Conservation (phyloP, 1,140 invertebrate species). For the Bombus sylvicola region DNA sequence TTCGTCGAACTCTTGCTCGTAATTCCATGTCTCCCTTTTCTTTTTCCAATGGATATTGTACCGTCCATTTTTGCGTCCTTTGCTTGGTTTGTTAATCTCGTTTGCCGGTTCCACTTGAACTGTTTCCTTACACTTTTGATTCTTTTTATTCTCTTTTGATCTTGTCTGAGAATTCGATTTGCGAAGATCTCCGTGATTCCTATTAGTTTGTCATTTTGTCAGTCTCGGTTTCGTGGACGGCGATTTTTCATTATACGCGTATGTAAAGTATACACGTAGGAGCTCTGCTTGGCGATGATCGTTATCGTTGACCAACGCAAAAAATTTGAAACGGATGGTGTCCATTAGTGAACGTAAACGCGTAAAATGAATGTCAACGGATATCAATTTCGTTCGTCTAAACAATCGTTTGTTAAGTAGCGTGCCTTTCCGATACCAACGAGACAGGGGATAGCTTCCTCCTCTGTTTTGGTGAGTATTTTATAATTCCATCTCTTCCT, state of each 20-base stretch:
- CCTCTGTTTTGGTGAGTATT: conserved; percentile 30
- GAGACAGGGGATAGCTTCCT: not conserved
- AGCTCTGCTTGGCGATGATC: not conserved
- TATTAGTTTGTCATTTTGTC: not conserved
- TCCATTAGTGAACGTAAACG: not conserved
- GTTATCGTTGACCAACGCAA: not conserved
- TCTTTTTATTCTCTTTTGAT: not conserved
- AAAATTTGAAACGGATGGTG: not conserved
- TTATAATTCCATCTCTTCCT: conserved; percentile 4
- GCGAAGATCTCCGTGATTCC: not conserved
- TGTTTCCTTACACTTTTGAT: not conserved
- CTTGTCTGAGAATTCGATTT: not conserved
- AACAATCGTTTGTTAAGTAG: not conserved
- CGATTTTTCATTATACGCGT: not conserved
- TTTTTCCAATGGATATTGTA: not conserved
- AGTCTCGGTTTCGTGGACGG: not conserved
- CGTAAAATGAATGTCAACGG: not conserved
- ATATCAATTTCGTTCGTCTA: conserved; percentile 16
- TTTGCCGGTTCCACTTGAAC: not conserved
- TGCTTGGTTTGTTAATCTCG: not conserved
- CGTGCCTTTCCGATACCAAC: not conserved
- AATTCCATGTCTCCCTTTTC: not conserved
- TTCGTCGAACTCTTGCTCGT: not conserved
- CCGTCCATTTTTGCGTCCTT: not conserved
- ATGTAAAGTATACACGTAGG: not conserved